A percentile compares a stretch with the other conserved stretches of the same genome.
phyloP scores from a whole-genome alignment of 2,113 vertebrate genomes.

The Potamarius usumacintae region DNA sequence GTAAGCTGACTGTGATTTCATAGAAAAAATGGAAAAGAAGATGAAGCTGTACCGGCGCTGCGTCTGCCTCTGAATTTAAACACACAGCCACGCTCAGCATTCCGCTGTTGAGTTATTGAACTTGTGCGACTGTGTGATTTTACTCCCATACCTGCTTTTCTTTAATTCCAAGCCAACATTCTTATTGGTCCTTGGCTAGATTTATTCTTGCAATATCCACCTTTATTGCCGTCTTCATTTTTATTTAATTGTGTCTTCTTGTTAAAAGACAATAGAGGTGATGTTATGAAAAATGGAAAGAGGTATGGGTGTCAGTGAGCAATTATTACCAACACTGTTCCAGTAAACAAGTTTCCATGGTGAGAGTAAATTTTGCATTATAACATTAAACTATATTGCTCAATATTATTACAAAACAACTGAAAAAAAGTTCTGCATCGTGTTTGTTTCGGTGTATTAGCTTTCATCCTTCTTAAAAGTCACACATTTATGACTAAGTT shows the following conservation, averaged over 20 bases:
- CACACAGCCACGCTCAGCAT: background rate
- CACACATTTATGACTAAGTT: background rate
- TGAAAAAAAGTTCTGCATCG: background rate
- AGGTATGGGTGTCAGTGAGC: background rate
- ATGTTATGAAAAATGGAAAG: slow-evolving; percentile 1
- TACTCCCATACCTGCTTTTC: background rate
- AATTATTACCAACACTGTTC: background rate
- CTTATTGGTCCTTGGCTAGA: background rate
- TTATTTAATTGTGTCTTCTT: slow-evolving; percentile 24
- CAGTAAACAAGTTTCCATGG: background rate
- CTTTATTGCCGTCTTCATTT: slow-evolving; percentile 11
- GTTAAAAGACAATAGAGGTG: background rate
- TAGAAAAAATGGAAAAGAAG: background rate
- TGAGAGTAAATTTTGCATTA: background rate
- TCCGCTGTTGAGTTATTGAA: background rate
- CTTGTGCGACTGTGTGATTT: background rate
- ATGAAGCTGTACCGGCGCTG: background rate
- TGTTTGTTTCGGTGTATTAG: background rate
- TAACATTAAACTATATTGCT: background rate
- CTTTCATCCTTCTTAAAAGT: slow-evolving; percentile 3
- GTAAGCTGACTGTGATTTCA: background rate
- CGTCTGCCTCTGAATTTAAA: background rate
- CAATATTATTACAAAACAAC: background rate
- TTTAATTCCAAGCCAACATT: background rate
- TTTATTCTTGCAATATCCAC: background rate